Conservation (phyloP, 2,888 invertebrate species). For the Notodonta dromedarius region DNA sequence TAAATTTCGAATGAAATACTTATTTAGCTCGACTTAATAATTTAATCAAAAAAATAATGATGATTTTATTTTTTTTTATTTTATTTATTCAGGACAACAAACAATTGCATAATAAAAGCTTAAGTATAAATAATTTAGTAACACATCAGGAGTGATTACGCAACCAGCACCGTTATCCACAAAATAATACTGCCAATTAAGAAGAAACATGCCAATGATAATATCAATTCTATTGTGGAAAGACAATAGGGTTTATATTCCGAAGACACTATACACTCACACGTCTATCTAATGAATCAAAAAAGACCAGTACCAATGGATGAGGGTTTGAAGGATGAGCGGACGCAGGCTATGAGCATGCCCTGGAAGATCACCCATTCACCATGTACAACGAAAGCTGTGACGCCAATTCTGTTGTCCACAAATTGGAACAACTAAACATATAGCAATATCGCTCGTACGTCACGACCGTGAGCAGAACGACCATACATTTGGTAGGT, state of each 20-base stretch:
- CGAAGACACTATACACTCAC: slow-evolving; percentile 63
- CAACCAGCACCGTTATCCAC: too few species aligned
- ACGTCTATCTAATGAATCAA: slow-evolving; percentile 72
- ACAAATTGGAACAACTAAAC: too few species aligned
- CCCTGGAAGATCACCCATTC: slow-evolving; percentile 49
- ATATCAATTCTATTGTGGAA: slow-evolving; percentile 50
- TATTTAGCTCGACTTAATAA: too few species aligned
- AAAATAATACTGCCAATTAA: slow-evolving; percentile 5
- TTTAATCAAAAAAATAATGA: too few species aligned
- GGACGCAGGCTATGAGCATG: slow-evolving; percentile 54
- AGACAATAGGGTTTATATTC: slow-evolving; percentile 65
- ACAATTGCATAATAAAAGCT: too few species aligned
- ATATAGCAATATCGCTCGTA: too few species aligned
- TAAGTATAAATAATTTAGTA: too few species aligned
- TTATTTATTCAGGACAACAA: too few species aligned
- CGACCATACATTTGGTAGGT: too few species aligned
- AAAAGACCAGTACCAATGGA: slow-evolving; percentile 69
- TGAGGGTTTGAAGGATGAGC: slow-evolving; percentile 53
- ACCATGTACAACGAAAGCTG: slow-evolving; percentile 47
- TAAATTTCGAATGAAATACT: not conserved
- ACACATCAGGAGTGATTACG: too few species aligned
- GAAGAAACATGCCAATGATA: not conserved
- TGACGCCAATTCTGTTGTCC: not conserved
- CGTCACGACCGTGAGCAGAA: too few species aligned
- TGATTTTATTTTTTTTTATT: too few species aligned